Base-by-base conservation (phyloP, 2,888 invertebrate species). In the Abrostola triplasia region DNA sequence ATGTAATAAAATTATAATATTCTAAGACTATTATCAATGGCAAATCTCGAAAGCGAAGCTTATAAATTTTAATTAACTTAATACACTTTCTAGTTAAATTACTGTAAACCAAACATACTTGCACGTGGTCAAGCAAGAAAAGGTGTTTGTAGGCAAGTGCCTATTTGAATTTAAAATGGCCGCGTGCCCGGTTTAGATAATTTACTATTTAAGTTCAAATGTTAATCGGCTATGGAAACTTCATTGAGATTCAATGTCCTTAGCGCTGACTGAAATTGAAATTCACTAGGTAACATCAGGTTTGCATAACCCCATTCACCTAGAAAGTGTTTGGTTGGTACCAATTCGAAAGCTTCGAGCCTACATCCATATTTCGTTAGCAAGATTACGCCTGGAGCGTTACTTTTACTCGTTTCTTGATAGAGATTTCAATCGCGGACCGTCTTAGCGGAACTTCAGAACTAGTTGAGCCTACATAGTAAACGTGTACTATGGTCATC, bases 251-350 rank as follows among this genome's bases (percentile, higher is more conserved):
- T 90, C 89, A 81, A 79, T 82, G 70, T 79, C 81, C 75, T 76
- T 75, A 66, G 57, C 59, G 51, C 84, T 87, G 53, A 82, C 85
- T 90, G 87, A 87, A 88, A 92, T 94, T 94, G 89, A 85, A 90
- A 93, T 94, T 92, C 94, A 90, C 84, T 67, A 79, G 88, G 92
- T 92, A 90, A 91, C 90, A 85, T 89, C 80, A 85, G 82, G 91
- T 94, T 93, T 92, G 92, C 93, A 92, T 93, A 92, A 70, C 76
- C 80, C 65, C 87, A 85, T 89, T 90, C 88, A 89, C 90, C 89
- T 94, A 93, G 94, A 94, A 94, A 94, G 94, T 91, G 88, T 89
- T 90, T 92, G 87, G 86, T 67, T 78, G 77, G 81, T 74, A 81
- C 75, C 76, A 85, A 87, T 92, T 92, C 87, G 93, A 93, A 94